These are phyloP conservation scores for Geothlypis trichas DNA, from an alignment of 2,113 vertebrate genomes.

Conservation along the genomic window DNA sequence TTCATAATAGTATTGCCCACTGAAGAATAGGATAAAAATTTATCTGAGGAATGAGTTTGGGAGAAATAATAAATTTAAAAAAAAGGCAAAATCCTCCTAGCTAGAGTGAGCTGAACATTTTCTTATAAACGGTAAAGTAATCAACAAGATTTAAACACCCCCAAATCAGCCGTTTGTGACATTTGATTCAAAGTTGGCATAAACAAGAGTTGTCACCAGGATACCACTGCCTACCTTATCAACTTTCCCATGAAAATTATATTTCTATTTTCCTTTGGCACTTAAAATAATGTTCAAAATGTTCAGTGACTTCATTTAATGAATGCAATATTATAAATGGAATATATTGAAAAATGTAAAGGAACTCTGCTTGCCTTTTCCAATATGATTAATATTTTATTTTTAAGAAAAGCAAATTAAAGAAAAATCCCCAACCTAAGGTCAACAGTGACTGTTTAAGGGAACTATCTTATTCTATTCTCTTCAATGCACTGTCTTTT, in stretches of 20 bases:
- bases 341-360: constrained; percentile 81
- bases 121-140: constrained; percentile 22
- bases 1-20: neutral
- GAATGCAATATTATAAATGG: constrained; percentile 78
- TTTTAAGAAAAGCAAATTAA: constrained; percentile 93
- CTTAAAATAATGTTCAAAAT: constrained; percentile 65
- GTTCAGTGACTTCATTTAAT: constrained; percentile 79
- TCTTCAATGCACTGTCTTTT: constrained; percentile 80
- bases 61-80: neutral
- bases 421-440: constrained; percentile 86
- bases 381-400: constrained; percentile 95
- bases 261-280: constrained; percentile 78
- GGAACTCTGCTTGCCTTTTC: constrained; percentile 81
- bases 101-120: constrained; percentile 17
- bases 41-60: neutral
- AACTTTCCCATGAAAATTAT: constrained; percentile 72
- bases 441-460: constrained; percentile 92
- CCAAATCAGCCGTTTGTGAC: constrained; percentile 53
- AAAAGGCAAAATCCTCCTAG: neutral
- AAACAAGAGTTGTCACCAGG: constrained; percentile 68
- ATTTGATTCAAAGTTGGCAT: constrained; percentile 51
- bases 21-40: neutral
- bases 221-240: constrained; percentile 62
- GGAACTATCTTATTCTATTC: constrained; percentile 86
- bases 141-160: constrained; percentile 46